These are phyloP conservation scores for Arbacia lixula DNA, from an alignment of 53 echinoderm and acorn worm species.

Conservation along the genomic window DNA sequence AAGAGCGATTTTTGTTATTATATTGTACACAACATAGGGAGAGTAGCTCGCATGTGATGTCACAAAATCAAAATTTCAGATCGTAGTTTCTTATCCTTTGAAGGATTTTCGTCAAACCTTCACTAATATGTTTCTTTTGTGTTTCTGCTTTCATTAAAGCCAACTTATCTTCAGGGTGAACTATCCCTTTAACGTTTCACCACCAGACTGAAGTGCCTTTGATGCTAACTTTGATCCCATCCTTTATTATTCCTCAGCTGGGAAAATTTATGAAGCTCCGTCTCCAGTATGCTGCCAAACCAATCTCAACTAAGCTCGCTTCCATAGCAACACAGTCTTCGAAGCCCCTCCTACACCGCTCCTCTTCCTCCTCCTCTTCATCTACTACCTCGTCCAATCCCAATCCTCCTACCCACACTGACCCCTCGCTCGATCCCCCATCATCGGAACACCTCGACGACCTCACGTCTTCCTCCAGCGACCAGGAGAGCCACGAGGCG, in stretches of 20 bases:
- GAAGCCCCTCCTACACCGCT: slow-evolving; percentile 10
- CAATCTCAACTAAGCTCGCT: slow-evolving; percentile 26
- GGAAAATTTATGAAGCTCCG: slow-evolving; percentile 95
- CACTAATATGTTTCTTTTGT: too few species aligned
- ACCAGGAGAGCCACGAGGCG: not conserved
- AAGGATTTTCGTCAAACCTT: too few species aligned
- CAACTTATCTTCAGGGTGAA: too few species aligned
- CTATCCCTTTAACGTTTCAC: too few species aligned
- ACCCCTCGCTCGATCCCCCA: slow-evolving; percentile 28
- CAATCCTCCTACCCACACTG: slow-evolving; percentile 30
- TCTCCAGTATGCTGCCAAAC: slow-evolving; percentile 81
- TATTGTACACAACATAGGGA: too few species aligned
- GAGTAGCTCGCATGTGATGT: too few species aligned
- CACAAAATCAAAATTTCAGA: too few species aligned
- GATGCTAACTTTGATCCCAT: too few species aligned
- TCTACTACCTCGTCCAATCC: slow-evolving; percentile 45
- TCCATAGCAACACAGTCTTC: slow-evolving; percentile 39
- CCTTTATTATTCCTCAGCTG: slow-evolving; percentile 58
- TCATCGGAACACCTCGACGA: not conserved
- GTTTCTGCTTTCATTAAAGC: too few species aligned
- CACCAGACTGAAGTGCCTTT: too few species aligned
- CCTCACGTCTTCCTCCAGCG: not conserved
- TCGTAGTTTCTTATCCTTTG: too few species aligned
- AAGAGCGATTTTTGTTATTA: too few species aligned
- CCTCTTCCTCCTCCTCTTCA: slow-evolving; percentile 28